phyloP scores from a whole-genome alignment of 1,140 invertebrate genomes.

The Scaptodrosophila lebanonensis region DNA sequence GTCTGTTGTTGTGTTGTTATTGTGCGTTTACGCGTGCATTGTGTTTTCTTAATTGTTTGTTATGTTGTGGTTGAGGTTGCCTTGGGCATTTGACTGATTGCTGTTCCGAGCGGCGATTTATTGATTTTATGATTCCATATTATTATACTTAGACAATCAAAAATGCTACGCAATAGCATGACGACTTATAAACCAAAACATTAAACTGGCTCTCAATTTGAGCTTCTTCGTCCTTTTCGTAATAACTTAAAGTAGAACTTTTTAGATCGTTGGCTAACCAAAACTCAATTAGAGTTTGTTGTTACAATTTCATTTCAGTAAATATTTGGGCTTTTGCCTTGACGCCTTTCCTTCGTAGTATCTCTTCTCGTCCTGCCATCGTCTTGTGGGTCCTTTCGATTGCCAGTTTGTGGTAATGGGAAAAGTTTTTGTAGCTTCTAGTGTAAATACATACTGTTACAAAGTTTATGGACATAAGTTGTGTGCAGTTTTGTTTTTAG shows the following conservation, averaged over 20 bases:
- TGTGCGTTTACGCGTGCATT: too few relatives aligned
- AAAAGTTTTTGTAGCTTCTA: constrained; percentile 53
- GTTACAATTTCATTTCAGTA: constrained; percentile 59
- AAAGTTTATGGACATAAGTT: constrained; percentile 13
- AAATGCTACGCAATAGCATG: constrained; percentile 19
- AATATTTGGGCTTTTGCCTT: constrained; percentile 20
- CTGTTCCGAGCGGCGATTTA: constrained; percentile 48
- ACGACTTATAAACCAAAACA: too few relatives aligned
- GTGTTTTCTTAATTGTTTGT: too few relatives aligned
- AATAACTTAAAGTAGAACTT: constrained; percentile 17
- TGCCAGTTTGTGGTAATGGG: constrained; percentile 53
- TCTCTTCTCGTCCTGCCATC: constrained; percentile 31
- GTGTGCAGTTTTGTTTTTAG: constrained; percentile 35
- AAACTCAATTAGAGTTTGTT: constrained; percentile 70
- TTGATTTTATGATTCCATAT: too few relatives aligned
- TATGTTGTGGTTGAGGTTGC: too few relatives aligned
- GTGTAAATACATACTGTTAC: not conserved
- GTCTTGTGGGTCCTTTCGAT: constrained; percentile 33
- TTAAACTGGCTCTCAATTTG: too few relatives aligned
- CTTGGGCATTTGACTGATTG: constrained; percentile 56
- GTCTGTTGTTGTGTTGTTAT: too few relatives aligned
- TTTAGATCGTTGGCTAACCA: constrained; percentile 46
- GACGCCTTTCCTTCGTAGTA: too few relatives aligned
- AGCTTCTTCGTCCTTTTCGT: not conserved
- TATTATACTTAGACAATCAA: constrained; percentile 22